Evolutionary conservation across 2,113 vertebrate genomes (phyloP), one percentile per base, ranked within the genome.

Genomic region (Anthoscopus minutus): DNA sequence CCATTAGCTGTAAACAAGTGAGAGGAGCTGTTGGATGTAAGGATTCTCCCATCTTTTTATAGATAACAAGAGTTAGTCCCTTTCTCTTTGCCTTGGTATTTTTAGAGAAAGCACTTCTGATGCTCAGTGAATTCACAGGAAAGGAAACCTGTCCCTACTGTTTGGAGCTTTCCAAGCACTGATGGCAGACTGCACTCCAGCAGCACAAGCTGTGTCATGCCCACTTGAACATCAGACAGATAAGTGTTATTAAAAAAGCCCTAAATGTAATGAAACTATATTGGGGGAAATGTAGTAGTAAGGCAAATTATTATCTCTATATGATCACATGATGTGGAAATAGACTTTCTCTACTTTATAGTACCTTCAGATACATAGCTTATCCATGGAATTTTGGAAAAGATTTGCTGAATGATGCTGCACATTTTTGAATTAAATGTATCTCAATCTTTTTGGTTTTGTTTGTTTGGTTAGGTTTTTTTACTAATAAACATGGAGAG

Each of bases 201-300:
- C 22, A 90, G 54, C 48, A n/a, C 21, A 60, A 76, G 74, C 57
- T 77, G 6, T 57, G 93, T 78, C 90, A 95, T 80, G 89, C 86
- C 86, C 70, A 92, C 65, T 97, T 98, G 91, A 96, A 92, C 91
- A 92, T 77, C 67, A 97, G 92, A 94, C 38, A 94, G 90, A 95
- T 96, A 93, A 95, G 80, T 57, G 86, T 91, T 93, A 96, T 96
- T 96, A 93, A 97, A 96, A 92, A 79, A 81, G 54, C 38, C 80
- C 64, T 94, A 92, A 87, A 96, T 33, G 40, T 92, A 97, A 97
- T 57, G 96, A 91, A 64, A 76, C 79, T 86, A 73, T 48, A 48
- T 45, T 60, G n/a, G 25, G 67, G 18, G n/a, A 94, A 97, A 92
- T 58, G 48, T 23, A 71, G 57, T 54, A 81, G 62, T 60, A 92